Evolutionary conservation across 1,140 invertebrate species (phyloP).

Genomic region (Idris sp.): DNA sequence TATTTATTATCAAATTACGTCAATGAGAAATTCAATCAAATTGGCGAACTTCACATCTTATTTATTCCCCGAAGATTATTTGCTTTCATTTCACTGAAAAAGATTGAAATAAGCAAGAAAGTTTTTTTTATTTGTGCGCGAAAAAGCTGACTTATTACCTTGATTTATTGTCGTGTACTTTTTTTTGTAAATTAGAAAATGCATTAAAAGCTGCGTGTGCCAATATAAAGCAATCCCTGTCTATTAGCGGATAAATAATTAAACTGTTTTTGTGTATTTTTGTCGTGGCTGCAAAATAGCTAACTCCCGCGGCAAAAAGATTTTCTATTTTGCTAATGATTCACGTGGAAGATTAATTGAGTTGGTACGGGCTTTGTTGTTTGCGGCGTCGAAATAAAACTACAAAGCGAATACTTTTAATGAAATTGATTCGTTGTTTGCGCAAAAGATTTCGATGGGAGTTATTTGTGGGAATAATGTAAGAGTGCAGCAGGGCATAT

Average conservation of each 20-base stretch:
- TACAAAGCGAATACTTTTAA: conserved; percentile 54
- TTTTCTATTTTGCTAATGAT: conserved; percentile 56
- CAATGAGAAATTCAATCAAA: conserved; percentile 3
- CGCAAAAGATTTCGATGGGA: conserved; percentile 35
- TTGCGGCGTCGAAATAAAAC: conserved; percentile 34
- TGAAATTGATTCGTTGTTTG: conserved; percentile 54
- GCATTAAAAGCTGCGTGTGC: conserved; percentile 56
- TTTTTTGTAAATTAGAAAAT: conserved; percentile 62
- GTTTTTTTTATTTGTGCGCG: conserved; percentile 17
- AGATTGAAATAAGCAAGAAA: conserved; percentile 16
- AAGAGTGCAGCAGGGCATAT: conserved; percentile 31
- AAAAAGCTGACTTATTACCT: conserved; percentile 38
- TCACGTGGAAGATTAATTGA: conserved; percentile 56
- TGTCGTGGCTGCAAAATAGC: conserved; percentile 26
- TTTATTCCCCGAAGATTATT: conserved; percentile 3
- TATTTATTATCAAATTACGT: conserved; percentile 21
- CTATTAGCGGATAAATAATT: conserved; percentile 52
- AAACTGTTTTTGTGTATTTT: conserved; percentile 51
- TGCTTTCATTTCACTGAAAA: conserved; percentile 17
- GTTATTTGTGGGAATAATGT: conserved; percentile 37
- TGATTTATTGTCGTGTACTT: conserved; percentile 51
- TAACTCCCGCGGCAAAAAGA: conserved; percentile 28
- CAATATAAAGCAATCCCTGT: conserved; percentile 57
- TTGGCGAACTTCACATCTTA: background rate
- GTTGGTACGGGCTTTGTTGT: conserved; percentile 27